phyloP scores from a whole-genome alignment of 2,797 vertebrate genomes.

The Cuculus canorus region DNA sequence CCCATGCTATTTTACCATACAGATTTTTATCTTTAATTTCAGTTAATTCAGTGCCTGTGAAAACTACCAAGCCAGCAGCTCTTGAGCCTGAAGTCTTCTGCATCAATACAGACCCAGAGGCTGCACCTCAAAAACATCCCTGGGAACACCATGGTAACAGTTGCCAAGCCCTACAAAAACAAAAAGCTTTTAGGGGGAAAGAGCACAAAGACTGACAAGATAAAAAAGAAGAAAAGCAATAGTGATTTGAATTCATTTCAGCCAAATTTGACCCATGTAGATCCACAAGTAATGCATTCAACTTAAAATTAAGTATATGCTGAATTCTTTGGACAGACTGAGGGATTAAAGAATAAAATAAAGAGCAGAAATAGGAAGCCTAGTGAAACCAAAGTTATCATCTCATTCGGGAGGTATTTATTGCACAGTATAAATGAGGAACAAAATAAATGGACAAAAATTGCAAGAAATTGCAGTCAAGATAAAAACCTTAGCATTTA shows the following conservation, averaged over 20 bases:
- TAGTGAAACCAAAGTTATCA: not conserved
- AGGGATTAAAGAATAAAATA: not conserved
- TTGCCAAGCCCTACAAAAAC: constrained; percentile 6
- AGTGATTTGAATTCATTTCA: not conserved
- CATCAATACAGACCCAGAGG: not conserved
- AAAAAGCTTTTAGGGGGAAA: constrained; percentile 1
- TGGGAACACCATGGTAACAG: constrained; percentile 37
- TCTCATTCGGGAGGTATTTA: not conserved
- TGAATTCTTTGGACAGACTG: not conserved
- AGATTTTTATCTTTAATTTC: not conserved
- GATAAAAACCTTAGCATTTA: not conserved
- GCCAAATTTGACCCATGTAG: not conserved
- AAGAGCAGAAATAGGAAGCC: not conserved
- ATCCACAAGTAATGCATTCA: not conserved
- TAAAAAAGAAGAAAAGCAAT: not conserved
- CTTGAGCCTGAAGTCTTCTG: not conserved
- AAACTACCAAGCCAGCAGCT: not conserved
- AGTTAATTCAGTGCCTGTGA: not conserved
- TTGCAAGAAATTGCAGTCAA: not conserved
- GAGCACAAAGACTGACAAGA: not conserved
- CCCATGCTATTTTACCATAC: not conserved
- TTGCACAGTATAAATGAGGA: not conserved
- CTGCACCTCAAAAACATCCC: constrained; percentile 12
- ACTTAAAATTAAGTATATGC: not conserved
- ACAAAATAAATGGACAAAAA: not conserved